Conservation (phyloP, 1,140 invertebrate genomes). For the Calycopis cecrops region DNA sequence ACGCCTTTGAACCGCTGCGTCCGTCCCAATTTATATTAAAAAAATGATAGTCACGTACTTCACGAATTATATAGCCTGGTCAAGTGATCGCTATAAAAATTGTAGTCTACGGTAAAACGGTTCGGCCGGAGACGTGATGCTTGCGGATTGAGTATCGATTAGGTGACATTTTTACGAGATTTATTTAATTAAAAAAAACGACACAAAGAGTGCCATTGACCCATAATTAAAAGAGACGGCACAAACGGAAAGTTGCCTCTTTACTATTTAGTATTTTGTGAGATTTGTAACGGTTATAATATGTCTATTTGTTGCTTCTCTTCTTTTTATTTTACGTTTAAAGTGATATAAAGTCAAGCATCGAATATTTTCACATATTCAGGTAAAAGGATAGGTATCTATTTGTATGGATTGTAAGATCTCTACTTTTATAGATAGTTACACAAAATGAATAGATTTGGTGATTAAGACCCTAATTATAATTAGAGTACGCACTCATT, state of each 20-base stretch:
- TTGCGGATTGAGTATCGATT: constrained; percentile 31
- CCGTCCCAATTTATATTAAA: constrained; percentile 45
- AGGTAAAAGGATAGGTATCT: no score
- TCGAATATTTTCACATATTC: no score
- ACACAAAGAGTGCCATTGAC: constrained; percentile 11
- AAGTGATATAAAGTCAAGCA: no score
- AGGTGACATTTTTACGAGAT: constrained; percentile 23
- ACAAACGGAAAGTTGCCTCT: neutral
- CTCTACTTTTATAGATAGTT: no score
- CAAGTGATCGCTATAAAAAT: constrained; percentile 46
- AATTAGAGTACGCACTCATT: no score
- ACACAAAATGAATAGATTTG: no score
- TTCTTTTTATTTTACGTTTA: no score
- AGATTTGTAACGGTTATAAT: no score
- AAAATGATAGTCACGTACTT: constrained; percentile 63
- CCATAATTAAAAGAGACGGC: neutral
- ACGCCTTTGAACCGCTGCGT: constrained; percentile 39
- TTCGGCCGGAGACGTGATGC: constrained; percentile 52
- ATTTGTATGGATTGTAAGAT: no score
- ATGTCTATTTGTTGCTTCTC: no score
- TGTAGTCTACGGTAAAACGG: constrained; percentile 53
- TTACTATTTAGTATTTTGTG: no score
- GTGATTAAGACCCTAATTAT: no score
- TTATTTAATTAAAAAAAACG: neutral
- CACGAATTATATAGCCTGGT: constrained; percentile 63